Conservation (phyloP, 2,113 vertebrate genomes). For the Neolamprologus tretocephalus region DNA sequence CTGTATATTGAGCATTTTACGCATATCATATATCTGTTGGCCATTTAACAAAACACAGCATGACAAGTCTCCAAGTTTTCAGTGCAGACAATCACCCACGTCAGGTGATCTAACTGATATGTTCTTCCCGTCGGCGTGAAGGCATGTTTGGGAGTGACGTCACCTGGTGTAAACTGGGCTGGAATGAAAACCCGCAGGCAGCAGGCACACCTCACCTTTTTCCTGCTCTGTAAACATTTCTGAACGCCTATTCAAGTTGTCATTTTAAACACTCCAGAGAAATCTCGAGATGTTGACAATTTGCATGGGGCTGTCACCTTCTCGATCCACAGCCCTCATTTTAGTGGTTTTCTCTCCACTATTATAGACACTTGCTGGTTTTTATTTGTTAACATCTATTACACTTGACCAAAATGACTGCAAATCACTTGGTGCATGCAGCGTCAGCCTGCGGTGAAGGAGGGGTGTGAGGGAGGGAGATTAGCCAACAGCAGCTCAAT, state of each 20-base stretch:
- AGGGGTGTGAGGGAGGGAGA: not conserved
- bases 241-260: not conserved
- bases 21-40: not conserved
- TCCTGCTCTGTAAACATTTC: not conserved
- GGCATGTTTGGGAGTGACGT: not conserved
- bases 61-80: not conserved
- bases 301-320: not conserved
- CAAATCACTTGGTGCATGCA: not conserved
- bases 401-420: not conserved
- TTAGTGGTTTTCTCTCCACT: not conserved
- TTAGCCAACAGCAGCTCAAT: slow-evolving; percentile 20
- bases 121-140: not conserved
- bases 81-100: not conserved
- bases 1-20: not conserved
- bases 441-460: not conserved
- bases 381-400: not conserved
- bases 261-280: not conserved
- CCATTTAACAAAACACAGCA: not conserved
- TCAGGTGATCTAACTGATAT: not conserved
- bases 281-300: not conserved
- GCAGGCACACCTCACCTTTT: not conserved
- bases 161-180: not conserved
- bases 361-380: not conserved
- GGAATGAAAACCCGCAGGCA: not conserved
- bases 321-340: not conserved